These are phyloP conservation scores for Okamejei kenojei DNA, from an alignment of 2,797 vertebrate species.

Conservation along the genomic window DNA sequence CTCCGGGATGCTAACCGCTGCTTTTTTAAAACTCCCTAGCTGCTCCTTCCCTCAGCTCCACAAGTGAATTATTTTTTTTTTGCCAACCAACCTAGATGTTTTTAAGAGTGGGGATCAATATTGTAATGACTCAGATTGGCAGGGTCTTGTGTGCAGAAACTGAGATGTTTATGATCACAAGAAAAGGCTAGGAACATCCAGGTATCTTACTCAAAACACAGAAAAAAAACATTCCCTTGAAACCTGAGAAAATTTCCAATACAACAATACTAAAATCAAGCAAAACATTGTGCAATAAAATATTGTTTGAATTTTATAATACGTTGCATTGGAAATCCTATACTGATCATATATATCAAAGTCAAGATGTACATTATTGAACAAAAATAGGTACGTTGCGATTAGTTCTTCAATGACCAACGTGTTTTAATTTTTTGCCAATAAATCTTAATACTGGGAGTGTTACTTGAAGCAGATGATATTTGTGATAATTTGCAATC, in stretches of 20 bases:
- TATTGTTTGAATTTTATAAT: background rate
- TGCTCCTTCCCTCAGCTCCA: too few species aligned
- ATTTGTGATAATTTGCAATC: background rate
- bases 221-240: background rate
- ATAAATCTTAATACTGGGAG: background rate
- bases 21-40: too few species aligned
- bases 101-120: background rate
- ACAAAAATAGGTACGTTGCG: background rate
- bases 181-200: background rate
- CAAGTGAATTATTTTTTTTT: too few species aligned
- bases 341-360: background rate
- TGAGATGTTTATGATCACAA: background rate
- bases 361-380: background rate
- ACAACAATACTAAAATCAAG: background rate
- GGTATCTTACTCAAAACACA: background rate
- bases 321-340: background rate
- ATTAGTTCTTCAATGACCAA: background rate
- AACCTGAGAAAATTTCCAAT: background rate
- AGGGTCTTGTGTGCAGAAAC: background rate
- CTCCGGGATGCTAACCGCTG: too few species aligned
- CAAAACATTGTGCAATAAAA: background rate
- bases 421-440: background rate
- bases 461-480: background rate
- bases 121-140: background rate
- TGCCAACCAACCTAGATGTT: background rate